Evolutionary conservation across 1,140 invertebrate genomes (phyloP).

Genomic region (Hylaeus anthracinus): DNA sequence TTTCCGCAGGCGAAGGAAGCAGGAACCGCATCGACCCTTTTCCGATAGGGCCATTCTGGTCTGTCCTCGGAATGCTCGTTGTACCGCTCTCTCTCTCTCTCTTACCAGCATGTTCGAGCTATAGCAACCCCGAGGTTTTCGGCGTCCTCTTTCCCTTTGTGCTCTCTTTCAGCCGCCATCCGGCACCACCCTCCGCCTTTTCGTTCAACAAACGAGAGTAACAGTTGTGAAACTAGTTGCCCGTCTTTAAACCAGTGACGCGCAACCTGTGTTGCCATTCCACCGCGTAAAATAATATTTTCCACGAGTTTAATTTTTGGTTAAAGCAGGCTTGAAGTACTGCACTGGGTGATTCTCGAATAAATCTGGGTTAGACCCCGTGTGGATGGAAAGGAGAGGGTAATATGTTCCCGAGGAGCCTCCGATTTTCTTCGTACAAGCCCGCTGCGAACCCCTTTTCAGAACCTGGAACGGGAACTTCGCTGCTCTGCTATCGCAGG

Average conservation of each 20-base stretch:
- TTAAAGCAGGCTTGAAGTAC: no score
- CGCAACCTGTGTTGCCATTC: no score
- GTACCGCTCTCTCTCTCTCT: no score
- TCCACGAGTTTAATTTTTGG: no score
- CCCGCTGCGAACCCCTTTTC: slow-evolving; percentile 41
- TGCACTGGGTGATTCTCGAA: no score
- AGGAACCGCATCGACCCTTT: slow-evolving; percentile 56
- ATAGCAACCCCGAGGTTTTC: no score
- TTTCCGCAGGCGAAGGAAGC: slow-evolving; percentile 61
- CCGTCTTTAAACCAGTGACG: slow-evolving; percentile 53
- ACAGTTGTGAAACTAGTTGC: slow-evolving; percentile 64
- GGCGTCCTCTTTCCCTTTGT: neutral
- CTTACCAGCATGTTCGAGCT: neutral
- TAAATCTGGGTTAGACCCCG: no score
- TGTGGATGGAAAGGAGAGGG: slow-evolving; percentile 61
- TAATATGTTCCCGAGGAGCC: slow-evolving; percentile 68
- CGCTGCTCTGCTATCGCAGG: slow-evolving; percentile 1
- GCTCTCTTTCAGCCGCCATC: neutral
- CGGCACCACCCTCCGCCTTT: slow-evolving; percentile 36
- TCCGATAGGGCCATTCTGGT: slow-evolving; percentile 54
- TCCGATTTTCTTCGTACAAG: slow-evolving; percentile 67
- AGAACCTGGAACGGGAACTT: slow-evolving; percentile 15
- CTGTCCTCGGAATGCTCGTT: neutral
- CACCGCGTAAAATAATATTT: no score
- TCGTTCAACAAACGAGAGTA: slow-evolving; percentile 38